Evolutionary conservation across 2,888 invertebrate species (phyloP).

Genomic region (Melinaea menophilus): DNA sequence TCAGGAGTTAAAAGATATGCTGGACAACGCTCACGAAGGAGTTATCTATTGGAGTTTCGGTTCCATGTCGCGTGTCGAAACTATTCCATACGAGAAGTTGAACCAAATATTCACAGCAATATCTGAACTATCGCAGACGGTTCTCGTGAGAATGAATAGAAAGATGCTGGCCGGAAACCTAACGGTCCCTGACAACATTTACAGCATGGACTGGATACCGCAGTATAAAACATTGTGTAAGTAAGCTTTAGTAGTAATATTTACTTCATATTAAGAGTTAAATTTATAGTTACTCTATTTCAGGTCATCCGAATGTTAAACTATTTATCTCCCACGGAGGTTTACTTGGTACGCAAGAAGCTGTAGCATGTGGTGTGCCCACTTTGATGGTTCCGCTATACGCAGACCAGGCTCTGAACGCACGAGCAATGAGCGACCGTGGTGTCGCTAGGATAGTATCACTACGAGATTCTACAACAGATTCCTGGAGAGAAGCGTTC

Average conservation of each 20-base stretch:
- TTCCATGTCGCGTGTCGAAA: slow-evolving; percentile 77
- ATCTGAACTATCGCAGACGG: slow-evolving; percentile 70
- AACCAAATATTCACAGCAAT: slow-evolving; percentile 71
- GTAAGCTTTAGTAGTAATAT: slow-evolving; percentile 34
- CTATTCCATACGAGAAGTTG: slow-evolving; percentile 67
- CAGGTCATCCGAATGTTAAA: slow-evolving; percentile 75
- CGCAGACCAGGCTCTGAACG: slow-evolving; percentile 75
- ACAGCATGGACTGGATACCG: slow-evolving; percentile 75
- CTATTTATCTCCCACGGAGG: slow-evolving; percentile 81
- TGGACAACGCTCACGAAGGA: slow-evolving; percentile 69
- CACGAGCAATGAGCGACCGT: slow-evolving; percentile 67
- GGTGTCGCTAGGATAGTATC: slow-evolving; percentile 67
- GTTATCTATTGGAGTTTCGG: slow-evolving; percentile 80
- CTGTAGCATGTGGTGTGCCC: slow-evolving; percentile 75
- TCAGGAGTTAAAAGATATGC: slow-evolving; percentile 37
- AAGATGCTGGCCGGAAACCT: slow-evolving; percentile 63
- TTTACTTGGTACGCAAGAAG: slow-evolving; percentile 78
- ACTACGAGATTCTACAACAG: slow-evolving; percentile 51
- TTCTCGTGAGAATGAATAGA: slow-evolving; percentile 76
- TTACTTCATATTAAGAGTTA: not conserved
- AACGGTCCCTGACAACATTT: slow-evolving; percentile 70
- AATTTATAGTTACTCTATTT: not conserved
- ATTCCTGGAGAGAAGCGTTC: slow-evolving; percentile 56
- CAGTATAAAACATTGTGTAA: slow-evolving; percentile 75
- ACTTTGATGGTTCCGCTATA: slow-evolving; percentile 75